A percentile compares a stretch with the other conserved stretches of the same genome.
These are phyloP conservation scores for Anguilla obscura DNA, from an alignment of 2,797 vertebrate species.

Conservation along the genomic window DNA sequence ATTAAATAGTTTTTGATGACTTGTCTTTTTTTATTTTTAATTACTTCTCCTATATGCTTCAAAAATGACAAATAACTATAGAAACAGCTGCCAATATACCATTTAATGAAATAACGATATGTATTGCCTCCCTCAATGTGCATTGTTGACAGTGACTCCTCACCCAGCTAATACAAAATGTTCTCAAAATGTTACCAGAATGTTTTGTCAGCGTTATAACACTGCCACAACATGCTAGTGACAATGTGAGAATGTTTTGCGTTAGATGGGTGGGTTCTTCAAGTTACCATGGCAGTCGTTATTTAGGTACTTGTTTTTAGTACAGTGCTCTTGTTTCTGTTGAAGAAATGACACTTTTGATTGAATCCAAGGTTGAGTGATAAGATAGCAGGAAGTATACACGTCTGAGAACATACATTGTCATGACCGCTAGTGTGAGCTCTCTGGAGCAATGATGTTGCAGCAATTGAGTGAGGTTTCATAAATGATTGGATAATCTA, in stretches of 20 bases:
- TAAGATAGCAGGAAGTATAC: neutral
- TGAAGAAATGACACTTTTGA: neutral
- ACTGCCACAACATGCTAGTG: no score
- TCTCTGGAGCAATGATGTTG: neutral
- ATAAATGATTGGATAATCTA: neutral
- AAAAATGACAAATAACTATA: neutral
- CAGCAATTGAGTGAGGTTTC: neutral
- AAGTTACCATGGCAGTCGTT: no score
- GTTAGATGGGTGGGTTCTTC: no score
- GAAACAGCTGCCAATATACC: neutral
- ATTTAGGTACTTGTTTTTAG: no score
- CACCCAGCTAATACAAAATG: no score
- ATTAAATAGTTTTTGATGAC: slow-evolving; percentile 32
- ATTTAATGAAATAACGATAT: no score
- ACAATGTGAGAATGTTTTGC: no score
- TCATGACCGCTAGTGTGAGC: neutral
- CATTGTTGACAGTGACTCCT: neutral
- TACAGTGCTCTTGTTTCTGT: no score
- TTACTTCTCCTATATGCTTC: neutral
- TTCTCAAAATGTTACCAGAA: no score
- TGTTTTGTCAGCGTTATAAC: no score
- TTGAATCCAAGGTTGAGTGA: neutral
- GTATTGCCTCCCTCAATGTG: neutral
- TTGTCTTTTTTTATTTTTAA: neutral
- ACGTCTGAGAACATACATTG: neutral